Base-by-base conservation (phyloP, 2,888 invertebrate species). In the Pardosa pseudoannulata region DNA sequence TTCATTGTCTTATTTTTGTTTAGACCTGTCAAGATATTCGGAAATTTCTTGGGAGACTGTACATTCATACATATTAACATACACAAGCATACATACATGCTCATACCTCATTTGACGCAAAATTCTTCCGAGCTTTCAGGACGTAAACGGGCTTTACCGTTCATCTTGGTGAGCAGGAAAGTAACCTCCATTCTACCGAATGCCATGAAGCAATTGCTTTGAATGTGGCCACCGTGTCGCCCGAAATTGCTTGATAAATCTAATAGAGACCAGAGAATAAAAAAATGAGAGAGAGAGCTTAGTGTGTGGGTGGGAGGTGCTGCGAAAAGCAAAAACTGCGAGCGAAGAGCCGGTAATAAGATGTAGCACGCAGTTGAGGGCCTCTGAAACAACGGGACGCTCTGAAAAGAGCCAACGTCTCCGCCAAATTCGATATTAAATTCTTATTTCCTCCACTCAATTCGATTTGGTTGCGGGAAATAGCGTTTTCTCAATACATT, bases 211-310 rank as follows among this genome's bases (percentile, higher is more conserved):
- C 78, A 78, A 78, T 32, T 50, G 46, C 19, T 31, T 76, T 78
- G 28, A 70, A 76, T 76, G 65, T 41, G 67, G 41, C 50, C 68
- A 50, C 70, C 36, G 23, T 36, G 78, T 78, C 78, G 62, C 70
- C 50, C 32, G 79, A 72, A 79, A 71, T 79, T 79, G 79, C 64
- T 79, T 79, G 79, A 79, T 79, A 79, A 79, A 79, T 79, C 65
- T 39, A 79, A 79, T 79, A 64, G 39, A 19, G 23, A 19, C 19
- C 39, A 72, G 31, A 27, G 46, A 79, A 71, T 19, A 56, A n/a
- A n/a, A n/a, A n/a, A n/a, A n/a, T n/a, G n/a, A n/a, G n/a, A n/a
- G n/a, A n/a, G n/a, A n/a, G n/a, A n/a, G n/a, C n/a, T n/a, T n/a
- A n/a, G n/a, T n/a, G n/a, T n/a, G n/a, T n/a, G n/a, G n/a, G n/a